Base-by-base conservation (phyloP, 2,797 vertebrate genomes). In the Streptopelia turtur region DNA sequence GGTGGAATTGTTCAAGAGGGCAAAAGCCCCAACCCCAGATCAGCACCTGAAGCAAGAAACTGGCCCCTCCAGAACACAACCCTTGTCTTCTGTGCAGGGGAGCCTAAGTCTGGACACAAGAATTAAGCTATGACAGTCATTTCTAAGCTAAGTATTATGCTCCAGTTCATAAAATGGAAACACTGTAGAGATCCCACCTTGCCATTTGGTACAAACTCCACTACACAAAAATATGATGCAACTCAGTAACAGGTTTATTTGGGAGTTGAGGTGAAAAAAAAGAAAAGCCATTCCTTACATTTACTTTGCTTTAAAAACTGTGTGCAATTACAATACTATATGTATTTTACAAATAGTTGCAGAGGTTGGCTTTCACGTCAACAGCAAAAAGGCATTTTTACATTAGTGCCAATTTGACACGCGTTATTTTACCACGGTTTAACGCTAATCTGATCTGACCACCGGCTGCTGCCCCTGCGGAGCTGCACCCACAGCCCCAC, bases 401-500 rank as follows among this genome's bases (percentile, higher is more conserved):
- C 1, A 4, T 9, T 12, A 22, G 3, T 1, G 28, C 2, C 6
- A 5, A 23, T 4, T 2, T 2, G 10, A 8, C 13, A 3, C 0
- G 2, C 4, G 1, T 13, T 12, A 7, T 18, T 59, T 11, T 0
- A 8, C 35, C 0, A 12, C n/a, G 0, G 12, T 22, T 77, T 6
- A 11, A 27, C 0, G 0, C 10, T 4, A 13, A 17, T 0, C 5
- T 1, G 30, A 9, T 1, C 6, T 2, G 25, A n/a, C 24, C 68
- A 7, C 52, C 6, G 0, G 5, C 30, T 7, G 52, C 37, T 65
- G 2, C 7, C 41, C 27, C 11, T 5, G 4, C 10, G 1, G 3
- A 0, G 6, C 5, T 24, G 10, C 16, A 5, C 0, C 3, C 11
- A 2, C 20, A 0, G 41, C 66, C 33, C 0, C 1, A 16, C 3